Percentiles rank a stretch among this genome's conserved stretches.
Conservation (phyloP, 2,888 invertebrate genomes). For the Campaea margaritaria region DNA sequence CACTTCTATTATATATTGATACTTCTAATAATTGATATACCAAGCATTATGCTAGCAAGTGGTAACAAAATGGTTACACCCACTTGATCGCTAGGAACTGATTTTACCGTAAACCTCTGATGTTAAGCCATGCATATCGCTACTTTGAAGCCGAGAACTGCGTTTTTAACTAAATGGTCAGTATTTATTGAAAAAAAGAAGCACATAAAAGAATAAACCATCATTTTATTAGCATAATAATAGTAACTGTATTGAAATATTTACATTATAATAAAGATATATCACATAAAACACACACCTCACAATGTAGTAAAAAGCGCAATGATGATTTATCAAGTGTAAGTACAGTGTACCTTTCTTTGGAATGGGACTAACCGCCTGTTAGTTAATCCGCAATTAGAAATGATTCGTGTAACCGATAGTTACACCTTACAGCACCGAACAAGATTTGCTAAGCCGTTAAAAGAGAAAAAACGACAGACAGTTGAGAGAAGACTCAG, state of each 20-base stretch:
- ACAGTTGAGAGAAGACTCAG: too few species aligned
- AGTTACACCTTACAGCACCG: conserved; percentile 7
- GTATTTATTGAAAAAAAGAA: conserved; percentile 42
- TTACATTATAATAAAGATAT: conserved; percentile 76
- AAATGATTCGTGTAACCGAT: not conserved
- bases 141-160: too few species aligned
- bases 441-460: not conserved
- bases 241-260: conserved; percentile 77
- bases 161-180: not conserved
- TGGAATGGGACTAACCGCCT: conserved; percentile 43
- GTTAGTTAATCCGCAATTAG: conserved; percentile 28
- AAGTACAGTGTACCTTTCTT: conserved; percentile 40
- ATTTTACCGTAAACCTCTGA: too few species aligned
- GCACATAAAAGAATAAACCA: conserved; percentile 80
- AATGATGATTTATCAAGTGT: conserved; percentile 46
- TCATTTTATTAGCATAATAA: conserved; percentile 75
- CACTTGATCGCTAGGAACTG: too few species aligned
- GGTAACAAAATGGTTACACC: too few species aligned
- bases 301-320: conserved; percentile 69
- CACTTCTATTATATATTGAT: too few species aligned
- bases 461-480: too few species aligned
- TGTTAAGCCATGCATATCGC: too few species aligned
- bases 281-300: conserved; percentile 82
- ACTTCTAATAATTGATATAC: too few species aligned
- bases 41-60: too few species aligned